phyloP scores from a whole-genome alignment of 2,113 vertebrate genomes.

The Sphyrna mokarran region DNA sequence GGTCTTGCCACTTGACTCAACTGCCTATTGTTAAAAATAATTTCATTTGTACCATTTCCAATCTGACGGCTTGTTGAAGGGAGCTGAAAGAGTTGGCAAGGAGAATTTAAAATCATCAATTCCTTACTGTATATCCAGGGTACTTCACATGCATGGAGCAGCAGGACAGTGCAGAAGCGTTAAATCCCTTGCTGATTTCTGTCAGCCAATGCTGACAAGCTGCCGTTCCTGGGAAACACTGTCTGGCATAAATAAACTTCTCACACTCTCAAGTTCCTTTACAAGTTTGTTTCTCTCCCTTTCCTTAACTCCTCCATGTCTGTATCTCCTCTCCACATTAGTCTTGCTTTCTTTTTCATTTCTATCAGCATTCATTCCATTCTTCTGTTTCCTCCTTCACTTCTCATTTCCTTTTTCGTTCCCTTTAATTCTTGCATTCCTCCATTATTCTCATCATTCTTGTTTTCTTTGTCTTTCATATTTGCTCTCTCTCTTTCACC shows the following conservation, averaged over 20 bases:
- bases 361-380: background rate
- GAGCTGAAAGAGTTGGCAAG: background rate
- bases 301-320: background rate
- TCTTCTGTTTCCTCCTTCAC: background rate
- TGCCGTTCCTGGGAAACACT: background rate
- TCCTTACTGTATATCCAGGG: background rate
- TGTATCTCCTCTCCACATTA: background rate
- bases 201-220: background rate
- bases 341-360: background rate
- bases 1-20: background rate
- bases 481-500: background rate
- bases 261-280: background rate
- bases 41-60: background rate
- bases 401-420: background rate
- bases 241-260: background rate
- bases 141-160: background rate
- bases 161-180: background rate
- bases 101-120: background rate
- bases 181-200: slow-evolving; percentile 5
- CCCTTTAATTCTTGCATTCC: background rate
- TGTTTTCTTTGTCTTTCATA: too few relatives aligned
- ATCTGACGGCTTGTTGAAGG: background rate
- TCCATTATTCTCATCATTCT: background rate
- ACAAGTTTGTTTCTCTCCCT: background rate
- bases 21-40: background rate